Evolutionary conservation across 2,113 vertebrate genomes (phyloP).

Genomic region (Elgaria multicarinata): DNA sequence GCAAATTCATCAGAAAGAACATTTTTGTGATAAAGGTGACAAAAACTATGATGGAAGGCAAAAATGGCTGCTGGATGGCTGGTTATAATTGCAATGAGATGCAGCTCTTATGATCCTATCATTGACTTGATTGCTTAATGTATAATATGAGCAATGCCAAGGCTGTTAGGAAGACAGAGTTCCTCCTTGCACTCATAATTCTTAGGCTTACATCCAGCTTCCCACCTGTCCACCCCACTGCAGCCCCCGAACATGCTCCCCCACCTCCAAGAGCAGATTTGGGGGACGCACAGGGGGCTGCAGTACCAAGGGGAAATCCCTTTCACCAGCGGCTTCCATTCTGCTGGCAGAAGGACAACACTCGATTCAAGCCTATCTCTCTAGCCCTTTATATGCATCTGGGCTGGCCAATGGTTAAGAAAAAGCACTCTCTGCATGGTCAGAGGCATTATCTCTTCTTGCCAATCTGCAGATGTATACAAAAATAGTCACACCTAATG

Average conservation of each 20-base stretch:
- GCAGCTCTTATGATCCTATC: neutral
- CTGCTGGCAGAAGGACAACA: too few relatives aligned
- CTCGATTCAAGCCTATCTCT: too few relatives aligned
- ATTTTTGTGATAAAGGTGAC: slow-evolving; percentile 7
- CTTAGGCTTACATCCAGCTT: neutral
- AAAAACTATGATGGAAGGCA: neutral
- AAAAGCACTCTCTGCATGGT: neutral
- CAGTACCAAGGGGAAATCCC: too few relatives aligned
- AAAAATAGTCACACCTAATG: neutral
- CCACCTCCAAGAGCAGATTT: too few relatives aligned
- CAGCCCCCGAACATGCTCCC: too few relatives aligned
- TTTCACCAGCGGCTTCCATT: too few relatives aligned
- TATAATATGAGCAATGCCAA: neutral
- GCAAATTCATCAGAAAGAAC: neutral
- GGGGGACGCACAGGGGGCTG: too few relatives aligned
- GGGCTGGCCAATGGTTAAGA: neutral
- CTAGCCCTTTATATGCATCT: neutral
- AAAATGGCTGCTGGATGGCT: slow-evolving; percentile 2
- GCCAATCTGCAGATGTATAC: neutral
- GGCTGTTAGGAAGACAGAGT: neutral
- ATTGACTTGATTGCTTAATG: neutral
- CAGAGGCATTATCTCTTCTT: neutral
- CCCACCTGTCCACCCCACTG: too few relatives aligned
- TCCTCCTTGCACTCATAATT: neutral
- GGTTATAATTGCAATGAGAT: neutral